These are phyloP conservation scores for Apis florea DNA, from an alignment of 1,140 invertebrate species.

Conservation along the genomic window DNA sequence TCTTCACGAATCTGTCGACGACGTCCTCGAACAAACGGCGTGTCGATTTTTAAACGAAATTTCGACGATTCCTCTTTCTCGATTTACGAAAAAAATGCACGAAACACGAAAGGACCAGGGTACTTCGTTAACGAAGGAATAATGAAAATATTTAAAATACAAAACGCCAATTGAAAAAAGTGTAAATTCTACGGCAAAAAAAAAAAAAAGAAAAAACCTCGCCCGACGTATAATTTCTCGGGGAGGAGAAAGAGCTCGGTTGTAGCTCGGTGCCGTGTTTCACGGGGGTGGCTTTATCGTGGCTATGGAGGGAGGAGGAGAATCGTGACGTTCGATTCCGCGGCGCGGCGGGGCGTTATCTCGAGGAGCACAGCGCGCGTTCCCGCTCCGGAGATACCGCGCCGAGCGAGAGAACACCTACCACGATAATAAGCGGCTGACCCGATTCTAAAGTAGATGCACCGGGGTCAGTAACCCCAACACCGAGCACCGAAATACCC, in stretches of 20 bases:
- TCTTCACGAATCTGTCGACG: not conserved
- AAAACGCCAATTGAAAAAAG: too few species aligned
- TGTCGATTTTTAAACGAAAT: not conserved
- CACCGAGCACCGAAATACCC: conserved; percentile 76
- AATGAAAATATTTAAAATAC: too few species aligned
- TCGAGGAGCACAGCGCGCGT: conserved; percentile 67
- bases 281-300: conserved; percentile 56
- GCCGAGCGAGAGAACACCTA: conserved; percentile 72
- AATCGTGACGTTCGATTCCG: conserved; percentile 35
- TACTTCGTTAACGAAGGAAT: too few species aligned
- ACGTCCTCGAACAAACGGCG: not conserved
- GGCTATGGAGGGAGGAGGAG: not conserved
- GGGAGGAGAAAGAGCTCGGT: not conserved
- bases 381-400: conserved; percentile 62
- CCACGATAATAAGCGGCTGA: conserved; percentile 79
- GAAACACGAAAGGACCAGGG: too few species aligned
- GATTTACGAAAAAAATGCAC: too few species aligned
- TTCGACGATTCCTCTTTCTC: too few species aligned
- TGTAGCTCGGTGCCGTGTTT: conserved; percentile 41
- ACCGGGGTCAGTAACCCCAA: conserved; percentile 77
- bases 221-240: not conserved
- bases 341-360: conserved; percentile 66
- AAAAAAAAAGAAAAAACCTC: not conserved
- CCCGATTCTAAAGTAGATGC: conserved; percentile 79
- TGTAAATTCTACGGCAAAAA: too few species aligned